A percentile compares a stretch with the other conserved stretches of the same genome.
These are phyloP conservation scores for Orthonevra nobilis DNA, from an alignment of 2,888 invertebrate species.

Conservation along the genomic window DNA sequence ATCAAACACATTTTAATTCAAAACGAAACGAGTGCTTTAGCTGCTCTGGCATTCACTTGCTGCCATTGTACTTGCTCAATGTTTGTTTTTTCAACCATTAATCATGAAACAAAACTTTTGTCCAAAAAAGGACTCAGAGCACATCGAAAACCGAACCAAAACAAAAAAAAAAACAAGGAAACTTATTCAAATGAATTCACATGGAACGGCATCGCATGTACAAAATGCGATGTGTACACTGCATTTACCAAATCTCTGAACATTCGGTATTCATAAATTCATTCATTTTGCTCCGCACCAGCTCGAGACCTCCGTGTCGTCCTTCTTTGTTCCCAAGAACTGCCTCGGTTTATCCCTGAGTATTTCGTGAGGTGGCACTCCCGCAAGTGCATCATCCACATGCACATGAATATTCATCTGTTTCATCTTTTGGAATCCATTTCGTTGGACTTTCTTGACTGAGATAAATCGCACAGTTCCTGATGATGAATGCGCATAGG, in stretches of 20 bases:
- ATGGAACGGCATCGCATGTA: neutral
- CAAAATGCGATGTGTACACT: conserved; percentile 2
- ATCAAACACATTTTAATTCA: conserved; percentile 16
- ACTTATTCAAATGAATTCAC: conserved; percentile 55
- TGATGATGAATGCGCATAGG: conserved; percentile 55
- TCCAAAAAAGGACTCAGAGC: conserved; percentile 13
- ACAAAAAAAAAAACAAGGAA: conserved; percentile 8
- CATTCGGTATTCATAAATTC: conserved; percentile 62
- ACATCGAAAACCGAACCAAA: neutral
- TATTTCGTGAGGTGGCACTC: neutral
- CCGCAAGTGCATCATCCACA: conserved; percentile 45
- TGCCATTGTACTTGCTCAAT: conserved; percentile 28
- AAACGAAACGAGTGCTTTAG: conserved; percentile 1
- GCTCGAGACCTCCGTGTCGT: neutral
- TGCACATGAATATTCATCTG: conserved; percentile 66
- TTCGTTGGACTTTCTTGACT: conserved; percentile 65
- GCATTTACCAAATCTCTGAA: conserved; percentile 39
- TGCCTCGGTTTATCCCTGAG: neutral
- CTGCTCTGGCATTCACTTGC: too few relatives aligned
- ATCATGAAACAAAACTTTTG: conserved; percentile 59
- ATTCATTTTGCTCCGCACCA: conserved; percentile 28
- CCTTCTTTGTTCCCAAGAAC: conserved; percentile 47
- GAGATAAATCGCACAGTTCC: conserved; percentile 66
- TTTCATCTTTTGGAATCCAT: conserved; percentile 65
- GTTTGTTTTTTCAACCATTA: conserved; percentile 47